Evolutionary conservation across 2,113 vertebrate genomes (phyloP), one percentile per base, ranked within the genome.

Genomic region (Oxygymnocypris stewartii): DNA sequence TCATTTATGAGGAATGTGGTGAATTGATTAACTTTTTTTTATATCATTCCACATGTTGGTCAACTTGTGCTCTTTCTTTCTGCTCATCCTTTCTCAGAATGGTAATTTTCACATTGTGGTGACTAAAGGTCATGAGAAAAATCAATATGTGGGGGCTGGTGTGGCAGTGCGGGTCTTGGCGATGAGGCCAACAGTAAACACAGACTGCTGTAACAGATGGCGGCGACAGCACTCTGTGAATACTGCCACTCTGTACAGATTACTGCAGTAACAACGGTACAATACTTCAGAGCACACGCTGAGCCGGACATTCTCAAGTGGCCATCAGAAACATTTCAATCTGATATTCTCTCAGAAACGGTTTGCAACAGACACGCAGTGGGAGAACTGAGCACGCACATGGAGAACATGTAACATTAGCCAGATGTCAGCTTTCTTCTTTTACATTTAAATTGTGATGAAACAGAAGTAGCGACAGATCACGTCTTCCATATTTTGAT

Each of bases 391-490:
- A 79, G 31, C 31, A 79, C 6, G 11, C 8, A 4, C 13, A 2
- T 1, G 42, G 73, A 25, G 42, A 49, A 49, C n/a, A 86, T 87
- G 63, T 74, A 88, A 40, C 20, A 2, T 86, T 71, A 75, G 69
- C 79, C 90, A 93, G 89, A 92, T 93, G 90, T 90, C 61, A 87
- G 61, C 20, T 51, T 49, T 83, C 49, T 91, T 25, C 44, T 12
- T 23, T 84, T 90, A 75, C 74, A 57, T 67, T 85, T n/a, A 73
- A 73, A 1, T 73, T 23, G 20, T 4, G 4, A 73, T 12, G 0
- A 73, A 73, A 37, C 3, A 18, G 35, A 40, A 42, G 31, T 40
- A 40, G 37, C 9, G 5, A 42, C 37, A 42, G 69, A 73, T 42
- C 69, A 40, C 23, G 2, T 73, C 35, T 73, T 23, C 4, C 3